Conservation (phyloP, 1,140 invertebrate species). For the Venustaconcha ellipsiformis region DNA sequence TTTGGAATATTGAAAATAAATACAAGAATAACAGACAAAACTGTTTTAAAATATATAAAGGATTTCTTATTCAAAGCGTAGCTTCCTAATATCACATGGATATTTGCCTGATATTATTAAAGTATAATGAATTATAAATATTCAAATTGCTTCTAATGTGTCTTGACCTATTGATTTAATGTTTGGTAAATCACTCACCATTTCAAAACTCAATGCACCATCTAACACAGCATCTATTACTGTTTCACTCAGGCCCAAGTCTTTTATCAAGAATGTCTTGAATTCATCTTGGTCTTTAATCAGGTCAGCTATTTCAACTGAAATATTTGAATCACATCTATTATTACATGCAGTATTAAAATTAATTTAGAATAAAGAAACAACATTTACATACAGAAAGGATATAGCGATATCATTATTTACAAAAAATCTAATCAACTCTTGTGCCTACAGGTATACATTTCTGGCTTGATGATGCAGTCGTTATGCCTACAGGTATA, state of each 20-base stretch:
- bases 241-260: constrained; percentile 34
- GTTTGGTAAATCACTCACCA: constrained; percentile 32
- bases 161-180: too few relatives aligned
- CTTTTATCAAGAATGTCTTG: constrained; percentile 40
- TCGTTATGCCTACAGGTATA: too few relatives aligned
- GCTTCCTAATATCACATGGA: too few relatives aligned
- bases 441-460: background rate
- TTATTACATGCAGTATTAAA: background rate
- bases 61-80: too few relatives aligned
- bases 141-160: too few relatives aligned
- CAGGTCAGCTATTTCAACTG: constrained; percentile 55
- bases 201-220: constrained; percentile 39
- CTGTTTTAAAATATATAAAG: too few relatives aligned
- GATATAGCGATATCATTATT: background rate
- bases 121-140: too few relatives aligned
- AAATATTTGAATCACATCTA: constrained; percentile 5
- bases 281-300: constrained; percentile 40
- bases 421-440: background rate
- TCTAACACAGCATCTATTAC: constrained; percentile 44
- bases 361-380: background rate
- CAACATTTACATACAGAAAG: background rate
- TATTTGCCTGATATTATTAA: too few relatives aligned
- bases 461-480: too few relatives aligned
- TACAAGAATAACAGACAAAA: too few relatives aligned
- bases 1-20: too few relatives aligned